A percentile compares a stretch with the other conserved stretches of the same genome.
phyloP scores from a whole-genome alignment of 1,140 invertebrate species.

The Myzus persicae region DNA sequence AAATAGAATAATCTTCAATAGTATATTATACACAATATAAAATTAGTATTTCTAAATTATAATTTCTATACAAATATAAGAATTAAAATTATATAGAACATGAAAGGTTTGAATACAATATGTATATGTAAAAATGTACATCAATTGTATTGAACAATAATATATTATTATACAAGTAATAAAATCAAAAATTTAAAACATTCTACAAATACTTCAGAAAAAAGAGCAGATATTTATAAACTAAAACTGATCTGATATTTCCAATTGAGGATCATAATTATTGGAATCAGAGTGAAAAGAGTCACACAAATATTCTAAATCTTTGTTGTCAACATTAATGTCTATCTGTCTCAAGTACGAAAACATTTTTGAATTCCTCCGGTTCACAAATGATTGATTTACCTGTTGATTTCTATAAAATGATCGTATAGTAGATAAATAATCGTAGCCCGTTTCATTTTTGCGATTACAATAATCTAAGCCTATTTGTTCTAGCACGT shows the following conservation, averaged over 20 bases:
- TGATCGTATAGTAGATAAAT: conserved; percentile 29
- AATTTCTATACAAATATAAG: not conserved
- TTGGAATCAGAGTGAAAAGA: not conserved
- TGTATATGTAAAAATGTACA: not conserved
- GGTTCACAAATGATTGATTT: conserved; percentile 30
- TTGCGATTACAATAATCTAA: conserved; percentile 49
- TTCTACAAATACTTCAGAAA: not conserved
- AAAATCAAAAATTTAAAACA: not conserved
- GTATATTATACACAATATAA: not conserved
- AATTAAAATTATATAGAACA: not conserved
- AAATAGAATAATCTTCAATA: not conserved
- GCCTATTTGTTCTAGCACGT: conserved; percentile 50
- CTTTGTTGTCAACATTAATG: not conserved
- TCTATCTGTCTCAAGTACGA: conserved; percentile 19
- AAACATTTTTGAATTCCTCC: conserved; percentile 21
- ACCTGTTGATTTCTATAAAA: not conserved
- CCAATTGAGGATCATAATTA: not conserved
- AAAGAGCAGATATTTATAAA: not conserved
- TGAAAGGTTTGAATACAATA: too few relatives aligned
- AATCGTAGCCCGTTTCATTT: conserved; percentile 34
- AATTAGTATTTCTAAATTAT: not conserved
- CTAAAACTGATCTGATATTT: conserved; percentile 45
- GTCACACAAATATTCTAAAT: conserved; percentile 15
- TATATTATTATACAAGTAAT: not conserved
- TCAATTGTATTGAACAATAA: not conserved